Evolutionary conservation across 1,140 invertebrate species (phyloP).

Genomic region (Heliconius hewitsoni): DNA sequence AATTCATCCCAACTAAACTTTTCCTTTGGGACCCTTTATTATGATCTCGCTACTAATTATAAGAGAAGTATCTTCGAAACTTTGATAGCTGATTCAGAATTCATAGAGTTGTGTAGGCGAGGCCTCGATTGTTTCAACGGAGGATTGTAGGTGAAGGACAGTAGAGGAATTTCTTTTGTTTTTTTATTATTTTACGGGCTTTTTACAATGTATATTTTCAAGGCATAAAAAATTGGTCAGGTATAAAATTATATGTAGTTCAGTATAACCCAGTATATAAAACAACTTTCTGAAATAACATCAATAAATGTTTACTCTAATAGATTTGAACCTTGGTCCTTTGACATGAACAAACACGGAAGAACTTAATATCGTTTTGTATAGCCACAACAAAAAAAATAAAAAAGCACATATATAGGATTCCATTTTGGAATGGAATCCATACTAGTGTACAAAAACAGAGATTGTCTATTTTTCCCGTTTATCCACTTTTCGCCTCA

Average conservation of each 20-base stretch:
- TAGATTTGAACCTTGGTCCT: too few species aligned
- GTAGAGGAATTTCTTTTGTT: neutral
- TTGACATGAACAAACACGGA: too few species aligned
- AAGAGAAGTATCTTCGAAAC: constrained; percentile 29
- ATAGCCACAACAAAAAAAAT: too few species aligned
- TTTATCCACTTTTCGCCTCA: too few species aligned
- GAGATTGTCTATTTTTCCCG: too few species aligned
- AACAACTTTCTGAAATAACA: too few species aligned
- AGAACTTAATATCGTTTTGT: too few species aligned
- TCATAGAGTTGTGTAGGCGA: constrained; percentile 25
- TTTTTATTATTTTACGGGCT: neutral
- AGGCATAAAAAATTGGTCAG: neutral
- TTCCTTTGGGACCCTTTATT: constrained; percentile 21
- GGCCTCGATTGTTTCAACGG: neutral
- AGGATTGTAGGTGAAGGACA: neutral
- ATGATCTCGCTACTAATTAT: constrained; percentile 34
- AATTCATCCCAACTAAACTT: constrained; percentile 20
- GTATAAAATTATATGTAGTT: neutral
- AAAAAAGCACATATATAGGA: too few species aligned
- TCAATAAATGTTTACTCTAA: too few species aligned
- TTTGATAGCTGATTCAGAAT: constrained; percentile 36
- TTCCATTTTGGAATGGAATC: too few species aligned
- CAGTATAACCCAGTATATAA: neutral
- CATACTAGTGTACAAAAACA: too few species aligned
- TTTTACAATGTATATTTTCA: too few species aligned